Base-by-base conservation (phyloP, 2,888 invertebrate genomes). In the Agapostemon virescens region DNA sequence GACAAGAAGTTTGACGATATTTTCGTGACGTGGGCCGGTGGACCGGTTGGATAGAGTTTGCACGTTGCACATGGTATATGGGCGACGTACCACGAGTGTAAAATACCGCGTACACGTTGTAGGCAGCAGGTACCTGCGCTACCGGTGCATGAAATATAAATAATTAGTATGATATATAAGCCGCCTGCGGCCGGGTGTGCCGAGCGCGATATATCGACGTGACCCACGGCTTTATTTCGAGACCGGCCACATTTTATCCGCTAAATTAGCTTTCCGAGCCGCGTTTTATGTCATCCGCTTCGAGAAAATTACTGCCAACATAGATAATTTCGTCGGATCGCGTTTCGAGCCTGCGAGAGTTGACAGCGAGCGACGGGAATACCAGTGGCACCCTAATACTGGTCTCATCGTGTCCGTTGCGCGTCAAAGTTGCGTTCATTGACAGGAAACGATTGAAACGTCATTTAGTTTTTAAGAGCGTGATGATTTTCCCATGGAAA, bases 91-190 rank as follows among this genome's bases (percentile, higher is more conserved):
- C 84, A 74, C 71, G 82, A 83, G 85, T 84, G 83, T 86, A 88
- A 89, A 89, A 88, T 89, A 88, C 75, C 84, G 84, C 83, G 83
- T 84, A 81, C 83, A 82, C 80, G 80, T 80, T 84, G 84, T 76
- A 84, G 71, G 81, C 79, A 82, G 82, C 78, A 84, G 82, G 79
- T 86, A 82, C 67, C 86, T 77, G 82, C 75, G 69, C 71, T 85
- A 77, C 74, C 74, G 81, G 86, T 79, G 84, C 84, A 85, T 86
- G 88, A 90, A 90, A 89, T 89, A 90, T 90, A 90, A 91, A 91
- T 91, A 90, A 91, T 91, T 91, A 91, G 88, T 83, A 85, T 88
- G 89, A 90, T 88, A 85, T 87, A 89, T 88, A 89, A 89, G 85
- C 87, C 82, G 86, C 79, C 85, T 85, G 82, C 81, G 85, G 85